Conservation (phyloP, 2,888 invertebrate species). For the Homarus gammarus region DNA sequence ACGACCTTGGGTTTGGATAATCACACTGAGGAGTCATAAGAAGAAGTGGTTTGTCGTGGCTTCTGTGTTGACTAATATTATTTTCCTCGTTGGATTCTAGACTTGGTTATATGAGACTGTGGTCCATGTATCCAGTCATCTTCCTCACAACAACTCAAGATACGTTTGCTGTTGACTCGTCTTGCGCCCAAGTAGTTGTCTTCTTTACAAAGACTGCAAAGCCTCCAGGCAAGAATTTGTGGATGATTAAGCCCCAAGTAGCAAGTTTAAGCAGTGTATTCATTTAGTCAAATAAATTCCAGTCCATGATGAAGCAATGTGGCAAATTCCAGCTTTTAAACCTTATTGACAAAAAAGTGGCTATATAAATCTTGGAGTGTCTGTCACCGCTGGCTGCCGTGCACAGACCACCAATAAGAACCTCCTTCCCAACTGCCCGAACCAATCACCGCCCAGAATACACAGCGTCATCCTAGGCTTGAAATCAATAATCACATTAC, state of each 20-base stretch:
- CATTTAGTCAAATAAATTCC: conserved; percentile 17
- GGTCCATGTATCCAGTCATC: too few species aligned
- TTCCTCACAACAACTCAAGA: too few species aligned
- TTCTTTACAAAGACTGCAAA: background rate
- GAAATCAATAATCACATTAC: conserved; percentile 51
- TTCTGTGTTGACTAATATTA: too few species aligned
- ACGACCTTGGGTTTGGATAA: too few species aligned
- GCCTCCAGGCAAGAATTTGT: background rate
- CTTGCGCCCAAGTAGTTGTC: background rate
- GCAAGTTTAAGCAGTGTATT: conserved; percentile 17
- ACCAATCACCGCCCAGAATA: background rate
- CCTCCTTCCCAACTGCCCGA: background rate
- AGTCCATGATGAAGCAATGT: conserved; percentile 18
- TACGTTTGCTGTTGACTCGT: too few species aligned
- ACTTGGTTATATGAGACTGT: too few species aligned
- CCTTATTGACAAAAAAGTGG: background rate
- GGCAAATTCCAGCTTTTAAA: conserved; percentile 12
- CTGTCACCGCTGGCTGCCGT: conserved; percentile 9
- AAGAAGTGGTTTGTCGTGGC: too few species aligned
- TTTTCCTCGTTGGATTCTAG: too few species aligned
- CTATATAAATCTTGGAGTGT: background rate
- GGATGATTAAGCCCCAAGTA: background rate
- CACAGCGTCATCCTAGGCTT: conserved; percentile 6
- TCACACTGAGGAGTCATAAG: too few species aligned
- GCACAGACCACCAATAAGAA: background rate